A percentile compares a stretch with the other conserved stretches of the same genome.
Conservation (phyloP, 2,888 invertebrate genomes). For the Oscheius sp. region DNA sequence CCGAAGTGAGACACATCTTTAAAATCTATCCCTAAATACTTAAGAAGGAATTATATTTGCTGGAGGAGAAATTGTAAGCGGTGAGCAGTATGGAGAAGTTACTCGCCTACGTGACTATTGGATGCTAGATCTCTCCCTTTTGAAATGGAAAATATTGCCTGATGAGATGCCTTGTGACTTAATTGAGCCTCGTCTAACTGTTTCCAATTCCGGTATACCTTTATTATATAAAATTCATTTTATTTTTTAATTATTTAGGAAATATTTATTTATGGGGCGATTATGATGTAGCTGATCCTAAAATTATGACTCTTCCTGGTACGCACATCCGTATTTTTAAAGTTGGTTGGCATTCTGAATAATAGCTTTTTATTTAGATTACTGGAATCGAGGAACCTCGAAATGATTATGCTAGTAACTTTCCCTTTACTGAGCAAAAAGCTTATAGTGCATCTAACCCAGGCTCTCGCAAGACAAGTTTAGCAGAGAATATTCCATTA, state of each 20-base stretch:
- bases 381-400: slow-evolving; percentile 10
- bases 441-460: too few relatives aligned
- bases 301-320: neutral
- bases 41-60: neutral
- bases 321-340: slow-evolving; percentile 11
- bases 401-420: too few relatives aligned
- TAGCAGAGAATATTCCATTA: too few relatives aligned
- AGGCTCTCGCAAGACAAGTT: too few relatives aligned
- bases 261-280: slow-evolving; percentile 19
- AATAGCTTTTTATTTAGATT: slow-evolving; percentile 4
- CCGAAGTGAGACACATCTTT: neutral
- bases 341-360: neutral
- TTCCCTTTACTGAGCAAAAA: too few relatives aligned
- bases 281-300: neutral
- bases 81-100: neutral
- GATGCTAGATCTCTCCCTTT: neutral
- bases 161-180: slow-evolving; percentile 10
- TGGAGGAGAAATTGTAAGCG: neutral
- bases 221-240: neutral
- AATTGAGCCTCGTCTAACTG: neutral
- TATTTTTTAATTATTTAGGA: neutral
- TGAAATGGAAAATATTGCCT: neutral
- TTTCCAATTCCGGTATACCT: neutral
- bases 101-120: neutral
- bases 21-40: neutral